Evolutionary conservation across 2,797 vertebrate species (phyloP), one percentile per base, ranked within the genome.

Genomic region (Sebastes variabilis): DNA sequence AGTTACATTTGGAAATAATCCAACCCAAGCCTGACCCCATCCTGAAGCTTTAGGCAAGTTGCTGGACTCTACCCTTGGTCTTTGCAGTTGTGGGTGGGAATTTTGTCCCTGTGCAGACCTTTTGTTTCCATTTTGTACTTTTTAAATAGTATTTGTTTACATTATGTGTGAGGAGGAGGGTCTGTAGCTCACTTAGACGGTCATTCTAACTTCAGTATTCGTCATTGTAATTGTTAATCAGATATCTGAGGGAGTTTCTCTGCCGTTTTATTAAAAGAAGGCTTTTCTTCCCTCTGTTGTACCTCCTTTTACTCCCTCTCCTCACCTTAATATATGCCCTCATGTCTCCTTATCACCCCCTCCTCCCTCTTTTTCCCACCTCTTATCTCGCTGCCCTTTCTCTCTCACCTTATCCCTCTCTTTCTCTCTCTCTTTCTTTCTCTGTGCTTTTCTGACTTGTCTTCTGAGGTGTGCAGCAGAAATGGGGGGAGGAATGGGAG

Each of bases 331-430:
- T 55, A 75, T 13, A 67, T 74, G 60, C 42, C 77, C 52, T 69
- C 16, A 27, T 77, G 66, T 67, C 59, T 71, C 32, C 66, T 80
- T 81, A 77, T 83, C 66, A 65, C 71, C 9, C 30, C 14, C 16
- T 36, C 42, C 55, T 42, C 13, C n/a, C 58, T 29, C 11, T 24
- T 77, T 76, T 55, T 16, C 14, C 46, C 22, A 30, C 42, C 16
- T 71, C 62, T 80, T 81, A 80, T 82, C 77, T 74, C 30, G 27
- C 61, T 73, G 66, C 66, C 73, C 75, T 77, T 62, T 62, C 62
- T 68, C 14, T 60, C 34, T 55, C 25, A 65, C 34, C 34, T 38
- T 36, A 64, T 29, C 25, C 42, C 42, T 46, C 16, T 20, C 24
- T 76, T 30, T 7, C 10, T n/a, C n/a, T 59, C 34, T 72, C 46